Base-by-base conservation (phyloP, 2,888 invertebrate genomes). In the Epistrophella euchroma region DNA sequence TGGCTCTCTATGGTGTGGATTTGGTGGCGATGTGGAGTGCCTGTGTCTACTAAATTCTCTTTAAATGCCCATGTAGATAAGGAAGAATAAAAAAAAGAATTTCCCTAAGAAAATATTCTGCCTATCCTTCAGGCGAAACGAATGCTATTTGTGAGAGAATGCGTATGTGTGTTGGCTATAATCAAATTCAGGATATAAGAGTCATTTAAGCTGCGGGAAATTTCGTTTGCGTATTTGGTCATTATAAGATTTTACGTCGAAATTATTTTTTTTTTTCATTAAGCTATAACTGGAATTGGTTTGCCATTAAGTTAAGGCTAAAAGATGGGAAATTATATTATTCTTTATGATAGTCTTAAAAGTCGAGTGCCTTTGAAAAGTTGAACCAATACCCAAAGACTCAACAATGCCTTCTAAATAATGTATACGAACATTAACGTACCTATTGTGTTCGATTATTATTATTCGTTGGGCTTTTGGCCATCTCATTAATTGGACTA, bases 121-220 rank as follows among this genome's bases (percentile, higher is more conserved):
- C n/a, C 60, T 75, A 56, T 60, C 60, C 37, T 60, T 40, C 15
- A 40, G 40, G 60, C 35, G 60, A 68, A 80, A 80, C 66, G 72
- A 43, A 60, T 77, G 50, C 72, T 43, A 52, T 76, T 52, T 78
- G 13, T 74, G 13, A 15, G 0, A 17, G 35, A 66, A 66, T 45
- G 66, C 15, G 50, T 50, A n/a, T 68, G 47, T 15, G 37, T 52
- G 15, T 50, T 13, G 45, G 40, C 60, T 32, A 74, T 70, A 83
- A 83, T 83, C 83, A 78, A 78, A 83, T 79, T 74, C 74, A 55
- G 80, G 75, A 80, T 68, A 72, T 73, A 73, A 68, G 75, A 75
- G 75, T 62, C 68, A 68, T 83, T 83, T 62, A 62, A 75, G 62
- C 70, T 70, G 66, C 50, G 50, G 66, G 66, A 74, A 66, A 66